Base-by-base conservation (phyloP, 2,888 invertebrate species). In the Diarsia rubi region DNA sequence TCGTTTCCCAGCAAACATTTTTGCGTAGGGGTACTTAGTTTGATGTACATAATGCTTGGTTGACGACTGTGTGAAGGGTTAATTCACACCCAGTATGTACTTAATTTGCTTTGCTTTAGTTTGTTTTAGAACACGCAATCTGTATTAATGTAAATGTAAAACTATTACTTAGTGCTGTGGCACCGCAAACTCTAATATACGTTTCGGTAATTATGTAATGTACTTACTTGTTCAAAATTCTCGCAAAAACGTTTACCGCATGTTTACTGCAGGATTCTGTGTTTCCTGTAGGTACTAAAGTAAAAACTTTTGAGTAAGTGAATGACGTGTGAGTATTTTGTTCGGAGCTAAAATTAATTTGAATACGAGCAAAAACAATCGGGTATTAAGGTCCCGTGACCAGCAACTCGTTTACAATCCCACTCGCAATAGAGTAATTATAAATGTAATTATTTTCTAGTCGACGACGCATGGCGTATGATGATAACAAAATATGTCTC, bases 391-490 rank as follows among this genome's bases (percentile, higher is more conserved):
- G 16, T 44, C 4, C 59, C 37, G 2, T 66, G 62, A 42, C 54
- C 64, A 45, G 60, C 64, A 77, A 27, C 27, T 45, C 24, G 27
- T 64, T 59, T 54, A 67, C 47, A 27, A 31, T 24, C n/a, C 69
- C 70, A 67, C 62, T 71, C 54, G 44, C 37, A 52, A 75, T 72
- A 75, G 19, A 79, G 62, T 86, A 86, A 88, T 89, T 86, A 88
- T 79, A 83, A 83, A 79, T 85, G 79, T 78, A 82, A 87, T 88
- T 87, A 82, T 84, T 78, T 83, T 72, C 67, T 73, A 64, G 70
- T 74, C 71, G 64, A 78, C 75, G 60, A 78, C 75, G 60, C 52
- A 78, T 64, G 73, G 47, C 47, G 68, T 57, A 16, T 45, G 69
- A 68, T 81, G 73, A 78, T 79, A 82, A 84, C 74, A 79, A 85